Conservation (phyloP, 2,797 vertebrate species). For the Cephalopachus bancanus region DNA sequence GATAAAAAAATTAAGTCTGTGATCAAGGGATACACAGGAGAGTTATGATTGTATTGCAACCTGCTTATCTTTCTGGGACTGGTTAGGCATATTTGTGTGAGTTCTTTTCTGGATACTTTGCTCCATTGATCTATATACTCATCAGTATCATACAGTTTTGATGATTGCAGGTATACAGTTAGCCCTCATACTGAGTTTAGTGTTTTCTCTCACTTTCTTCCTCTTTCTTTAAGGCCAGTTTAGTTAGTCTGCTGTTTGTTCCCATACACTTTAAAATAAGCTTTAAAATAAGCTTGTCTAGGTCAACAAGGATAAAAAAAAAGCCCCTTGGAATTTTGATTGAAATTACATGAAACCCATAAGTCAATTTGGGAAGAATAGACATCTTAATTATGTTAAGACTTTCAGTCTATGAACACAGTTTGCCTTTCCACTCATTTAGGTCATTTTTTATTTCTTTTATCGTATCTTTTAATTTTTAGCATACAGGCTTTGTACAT, state of each 20-base stretch:
- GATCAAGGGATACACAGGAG: rapidly evolving
- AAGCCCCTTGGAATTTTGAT: not conserved
- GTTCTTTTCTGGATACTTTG: not conserved
- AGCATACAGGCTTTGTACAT: not conserved
- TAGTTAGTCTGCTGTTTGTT: not conserved
- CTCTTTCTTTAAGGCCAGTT: not conserved
- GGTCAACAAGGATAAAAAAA: not conserved
- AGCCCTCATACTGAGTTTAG: not conserved
- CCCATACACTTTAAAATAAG: not conserved
- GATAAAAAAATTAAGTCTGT: not conserved
- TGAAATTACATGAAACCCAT: not conserved
- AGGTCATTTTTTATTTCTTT: not conserved
- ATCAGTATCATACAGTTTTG: not conserved
- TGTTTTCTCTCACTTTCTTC: not conserved
- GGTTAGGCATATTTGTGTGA: not conserved
- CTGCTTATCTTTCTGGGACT: not conserved
- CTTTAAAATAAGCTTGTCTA: not conserved
- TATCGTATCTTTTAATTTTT: not conserved
- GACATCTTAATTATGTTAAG: not conserved
- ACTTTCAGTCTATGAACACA: not conserved
- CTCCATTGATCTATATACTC: not conserved
- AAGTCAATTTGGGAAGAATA: not conserved
- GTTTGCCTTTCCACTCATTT: not conserved
- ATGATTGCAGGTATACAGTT: not conserved
- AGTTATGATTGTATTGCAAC: not conserved